phyloP scores from a whole-genome alignment of 2,888 invertebrate species.

The Temnothorax rugatulus region DNA sequence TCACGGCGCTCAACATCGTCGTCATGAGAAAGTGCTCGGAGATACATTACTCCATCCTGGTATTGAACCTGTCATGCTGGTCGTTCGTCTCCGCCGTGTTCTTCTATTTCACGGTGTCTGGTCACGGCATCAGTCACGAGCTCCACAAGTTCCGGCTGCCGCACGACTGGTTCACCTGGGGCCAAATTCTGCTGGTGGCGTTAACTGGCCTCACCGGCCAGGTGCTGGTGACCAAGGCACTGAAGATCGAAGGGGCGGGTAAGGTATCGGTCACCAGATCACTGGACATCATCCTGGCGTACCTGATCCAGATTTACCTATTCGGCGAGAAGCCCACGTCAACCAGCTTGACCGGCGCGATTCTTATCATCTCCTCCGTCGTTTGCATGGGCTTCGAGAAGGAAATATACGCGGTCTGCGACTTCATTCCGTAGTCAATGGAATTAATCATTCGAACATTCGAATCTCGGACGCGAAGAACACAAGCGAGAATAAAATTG shows the following conservation, averaged over 20 bases:
- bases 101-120: slow-evolving; percentile 80
- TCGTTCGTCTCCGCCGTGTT: slow-evolving; percentile 82
- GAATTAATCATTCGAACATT: background rate
- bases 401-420: slow-evolving; percentile 84
- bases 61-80: slow-evolving; percentile 86
- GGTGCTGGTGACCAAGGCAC: slow-evolving; percentile 85
- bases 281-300: slow-evolving; percentile 86
- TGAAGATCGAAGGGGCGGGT: slow-evolving; percentile 86
- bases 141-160: slow-evolving; percentile 75
- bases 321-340: slow-evolving; percentile 86
- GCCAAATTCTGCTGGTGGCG: slow-evolving; percentile 80
- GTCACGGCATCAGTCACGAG: slow-evolving; percentile 65
- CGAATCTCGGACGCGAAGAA: background rate
- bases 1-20: slow-evolving; percentile 86
- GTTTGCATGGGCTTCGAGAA: slow-evolving; percentile 86
- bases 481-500: background rate
- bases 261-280: slow-evolving; percentile 86
- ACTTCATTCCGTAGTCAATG: slow-evolving; percentile 82
- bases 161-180: slow-evolving; percentile 81
- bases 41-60: slow-evolving; percentile 86
- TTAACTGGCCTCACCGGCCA: slow-evolving; percentile 85
- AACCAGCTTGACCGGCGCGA: slow-evolving; percentile 84
- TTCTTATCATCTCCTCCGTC: slow-evolving; percentile 85
- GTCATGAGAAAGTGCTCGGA: slow-evolving; percentile 86
- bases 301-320: slow-evolving; percentile 85